Percentiles rank a stretch among this genome's conserved stretches.
These are phyloP conservation scores for Catharus ustulatus DNA, from an alignment of 2,797 vertebrate genomes.

Conservation along the genomic window DNA sequence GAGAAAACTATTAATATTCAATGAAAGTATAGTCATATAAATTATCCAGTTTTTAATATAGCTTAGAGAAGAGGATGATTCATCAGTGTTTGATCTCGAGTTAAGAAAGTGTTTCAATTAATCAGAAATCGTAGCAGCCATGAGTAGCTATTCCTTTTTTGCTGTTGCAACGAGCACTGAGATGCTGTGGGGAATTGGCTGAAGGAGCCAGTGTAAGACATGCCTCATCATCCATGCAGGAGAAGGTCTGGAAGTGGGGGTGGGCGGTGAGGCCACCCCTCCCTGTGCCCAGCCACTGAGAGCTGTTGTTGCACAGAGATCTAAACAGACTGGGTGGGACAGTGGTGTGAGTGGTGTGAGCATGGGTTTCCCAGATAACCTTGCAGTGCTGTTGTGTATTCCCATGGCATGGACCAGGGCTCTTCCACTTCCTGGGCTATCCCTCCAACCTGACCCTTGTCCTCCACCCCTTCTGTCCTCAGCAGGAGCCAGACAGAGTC, in stretches of 20 bases:
- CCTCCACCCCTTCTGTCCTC: rapidly evolving
- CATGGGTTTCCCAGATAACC: background rate
- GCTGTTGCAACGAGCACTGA: background rate
- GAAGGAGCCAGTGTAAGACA: background rate
- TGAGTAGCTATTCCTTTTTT: background rate
- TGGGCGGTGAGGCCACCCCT: background rate
- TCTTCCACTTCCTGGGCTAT: background rate
- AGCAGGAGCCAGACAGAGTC: background rate
- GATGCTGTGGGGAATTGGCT: background rate
- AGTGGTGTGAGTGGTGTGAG: background rate
- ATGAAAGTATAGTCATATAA: background rate
- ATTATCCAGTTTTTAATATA: conserved; percentile 25
- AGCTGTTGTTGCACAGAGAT: background rate
- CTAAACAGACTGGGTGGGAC: background rate
- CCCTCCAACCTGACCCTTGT: background rate
- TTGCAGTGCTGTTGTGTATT: background rate
- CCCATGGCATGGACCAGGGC: rapidly evolving
- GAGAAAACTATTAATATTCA: conserved; percentile 22
- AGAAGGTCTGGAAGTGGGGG: background rate
- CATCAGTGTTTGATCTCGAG: conserved; percentile 26
- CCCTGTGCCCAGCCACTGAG: background rate
- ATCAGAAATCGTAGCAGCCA: background rate
- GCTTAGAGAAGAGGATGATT: conserved; percentile 25
- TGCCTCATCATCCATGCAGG: background rate
- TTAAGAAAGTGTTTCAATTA: conserved; percentile 1